phyloP scores from a whole-genome alignment of 2,888 invertebrate genomes.

The Melanchra persicariae region DNA sequence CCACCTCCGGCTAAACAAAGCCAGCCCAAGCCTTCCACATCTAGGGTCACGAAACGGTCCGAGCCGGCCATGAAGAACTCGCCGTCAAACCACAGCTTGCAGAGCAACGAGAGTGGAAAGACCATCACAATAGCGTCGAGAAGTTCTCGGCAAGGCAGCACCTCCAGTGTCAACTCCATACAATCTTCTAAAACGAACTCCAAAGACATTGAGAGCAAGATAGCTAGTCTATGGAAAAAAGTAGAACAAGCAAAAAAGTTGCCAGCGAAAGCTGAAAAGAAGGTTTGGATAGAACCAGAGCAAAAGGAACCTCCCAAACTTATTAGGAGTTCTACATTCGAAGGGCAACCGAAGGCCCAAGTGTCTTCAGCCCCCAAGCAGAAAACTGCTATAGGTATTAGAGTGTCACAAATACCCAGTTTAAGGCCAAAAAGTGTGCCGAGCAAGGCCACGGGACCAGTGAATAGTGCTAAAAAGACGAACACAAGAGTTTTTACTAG shows the following conservation, averaged over 20 bases:
- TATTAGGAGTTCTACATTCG: constrained; percentile 92
- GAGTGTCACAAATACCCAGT: constrained; percentile 87
- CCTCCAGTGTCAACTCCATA: constrained; percentile 92
- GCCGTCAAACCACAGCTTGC: constrained; percentile 90
- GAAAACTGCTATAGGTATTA: constrained; percentile 86
- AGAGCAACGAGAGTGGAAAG: constrained; percentile 88
- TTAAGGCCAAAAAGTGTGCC: constrained; percentile 79
- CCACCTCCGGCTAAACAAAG: constrained; percentile 75
- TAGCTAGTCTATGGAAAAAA: constrained; percentile 95
- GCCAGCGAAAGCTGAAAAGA: constrained; percentile 90
- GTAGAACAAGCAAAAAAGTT: constrained; percentile 93
- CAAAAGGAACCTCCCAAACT: constrained; percentile 85
- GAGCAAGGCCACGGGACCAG: constrained; percentile 67
- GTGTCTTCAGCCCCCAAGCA: constrained; percentile 85
- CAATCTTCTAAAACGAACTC: constrained; percentile 88
- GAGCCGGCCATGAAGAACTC: constrained; percentile 87
- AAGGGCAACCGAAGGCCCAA: constrained; percentile 87
- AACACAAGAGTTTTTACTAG: constrained; percentile 78
- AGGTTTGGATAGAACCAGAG: constrained; percentile 91
- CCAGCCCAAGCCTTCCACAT: constrained; percentile 70
- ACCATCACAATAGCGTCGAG: constrained; percentile 83
- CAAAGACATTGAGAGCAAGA: constrained; percentile 94
- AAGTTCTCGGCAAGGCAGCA: constrained; percentile 83
- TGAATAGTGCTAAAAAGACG: constrained; percentile 74
- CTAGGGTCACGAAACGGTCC: constrained; percentile 71